Percentiles rank a stretch among this genome's conserved stretches.
Conservation (phyloP, 2,888 invertebrate species). For the Polydrusus tereticollis region DNA sequence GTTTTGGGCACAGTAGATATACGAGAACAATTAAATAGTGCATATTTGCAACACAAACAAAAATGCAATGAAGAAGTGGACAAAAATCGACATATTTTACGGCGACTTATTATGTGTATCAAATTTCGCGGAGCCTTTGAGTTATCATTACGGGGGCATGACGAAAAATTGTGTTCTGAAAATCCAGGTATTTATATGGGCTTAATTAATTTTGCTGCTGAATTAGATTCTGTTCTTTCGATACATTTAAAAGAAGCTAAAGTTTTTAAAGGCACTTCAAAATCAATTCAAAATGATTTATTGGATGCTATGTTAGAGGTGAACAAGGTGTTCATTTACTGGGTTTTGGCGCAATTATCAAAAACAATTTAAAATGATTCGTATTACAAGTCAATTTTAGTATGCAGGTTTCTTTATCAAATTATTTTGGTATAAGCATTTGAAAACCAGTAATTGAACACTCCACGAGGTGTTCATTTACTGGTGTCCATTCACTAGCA, state of each 20-base stretch:
- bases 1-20: conserved; percentile 10
- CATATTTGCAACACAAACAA: background rate
- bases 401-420: too few species aligned
- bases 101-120: conserved; percentile 7
- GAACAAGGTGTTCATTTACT: too few species aligned
- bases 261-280: conserved; percentile 8
- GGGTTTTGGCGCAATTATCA: too few species aligned
- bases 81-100: conserved; percentile 18
- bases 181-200: conserved; percentile 17
- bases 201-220: conserved; percentile 2
- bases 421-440: too few species aligned
- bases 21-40: conserved; percentile 16
- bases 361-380: too few species aligned
- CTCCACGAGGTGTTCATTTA: too few species aligned
- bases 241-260: background rate
- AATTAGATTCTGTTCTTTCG: background rate
- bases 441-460: too few species aligned
- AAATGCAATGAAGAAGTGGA: conserved; percentile 8
- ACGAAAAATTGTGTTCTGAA: conserved; percentile 4
- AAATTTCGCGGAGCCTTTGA: conserved; percentile 16
- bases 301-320: conserved; percentile 16
- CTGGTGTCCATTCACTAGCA: too few species aligned
- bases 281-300: conserved; percentile 4
- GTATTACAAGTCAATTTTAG: too few species aligned
- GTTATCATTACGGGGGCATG: background rate